These are phyloP conservation scores for Netelia fuscicornis DNA, from an alignment of 2,888 invertebrate genomes.

Conservation along the genomic window DNA sequence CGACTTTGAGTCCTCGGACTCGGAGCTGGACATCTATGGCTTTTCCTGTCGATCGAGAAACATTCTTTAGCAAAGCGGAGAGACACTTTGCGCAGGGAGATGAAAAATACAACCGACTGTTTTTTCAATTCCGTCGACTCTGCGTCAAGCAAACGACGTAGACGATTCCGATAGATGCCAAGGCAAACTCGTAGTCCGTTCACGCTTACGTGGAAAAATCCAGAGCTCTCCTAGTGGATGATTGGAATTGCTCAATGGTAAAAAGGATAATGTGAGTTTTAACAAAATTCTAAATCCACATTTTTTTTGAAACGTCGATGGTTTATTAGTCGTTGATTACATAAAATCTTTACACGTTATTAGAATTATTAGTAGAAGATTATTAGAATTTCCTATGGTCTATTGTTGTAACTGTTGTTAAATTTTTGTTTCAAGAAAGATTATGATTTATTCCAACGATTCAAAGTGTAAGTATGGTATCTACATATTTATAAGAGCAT, in stretches of 20 bases:
- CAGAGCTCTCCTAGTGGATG: slow-evolving; percentile 37
- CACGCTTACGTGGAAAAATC: slow-evolving; percentile 5
- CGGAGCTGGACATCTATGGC: slow-evolving; percentile 22
- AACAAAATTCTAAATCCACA: not conserved
- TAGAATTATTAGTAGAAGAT: too few relatives aligned
- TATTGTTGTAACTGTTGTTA: too few relatives aligned
- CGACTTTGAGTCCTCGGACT: slow-evolving; percentile 40
- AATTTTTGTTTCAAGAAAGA: too few relatives aligned
- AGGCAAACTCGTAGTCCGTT: slow-evolving; percentile 41
- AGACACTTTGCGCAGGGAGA: slow-evolving; percentile 19
- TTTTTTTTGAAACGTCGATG: not conserved
- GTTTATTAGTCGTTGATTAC: not conserved
- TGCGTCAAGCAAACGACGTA: not conserved
- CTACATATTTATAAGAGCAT: not conserved
- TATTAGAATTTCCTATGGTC: too few relatives aligned
- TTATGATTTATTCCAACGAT: too few relatives aligned
- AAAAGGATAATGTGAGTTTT: not conserved
- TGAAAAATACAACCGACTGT: slow-evolving; percentile 59
- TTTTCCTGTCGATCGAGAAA: slow-evolving; percentile 43
- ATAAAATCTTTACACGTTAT: too few relatives aligned
- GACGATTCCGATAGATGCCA: slow-evolving; percentile 42
- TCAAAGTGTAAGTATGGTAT: not conserved
- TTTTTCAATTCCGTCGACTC: slow-evolving; percentile 47
- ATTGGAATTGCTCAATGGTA: slow-evolving; percentile 10
- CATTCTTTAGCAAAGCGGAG: slow-evolving; percentile 31